These are phyloP conservation scores for Sarcoramphus papa DNA, from an alignment of 2,797 vertebrate species.

Conservation along the genomic window DNA sequence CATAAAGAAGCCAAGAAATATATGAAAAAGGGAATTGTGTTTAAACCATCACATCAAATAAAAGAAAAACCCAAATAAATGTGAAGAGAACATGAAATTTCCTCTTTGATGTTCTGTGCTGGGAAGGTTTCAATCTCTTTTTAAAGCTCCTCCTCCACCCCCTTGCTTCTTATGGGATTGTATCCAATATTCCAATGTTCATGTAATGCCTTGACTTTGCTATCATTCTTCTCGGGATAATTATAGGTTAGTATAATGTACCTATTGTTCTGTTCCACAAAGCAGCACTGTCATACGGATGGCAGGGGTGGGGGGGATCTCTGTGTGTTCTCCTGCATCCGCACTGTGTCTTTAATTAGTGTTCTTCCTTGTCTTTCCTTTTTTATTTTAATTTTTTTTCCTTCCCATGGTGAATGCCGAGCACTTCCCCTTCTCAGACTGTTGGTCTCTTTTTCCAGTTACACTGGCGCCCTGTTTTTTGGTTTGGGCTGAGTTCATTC, in stretches of 20 bases:
- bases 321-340: constrained; percentile 52
- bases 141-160: constrained; percentile 29
- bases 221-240: constrained; percentile 72
- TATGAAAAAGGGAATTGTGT: constrained; percentile 40
- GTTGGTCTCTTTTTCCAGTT: not conserved
- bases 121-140: constrained; percentile 59
- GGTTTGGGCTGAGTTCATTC: not conserved
- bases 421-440: not conserved
- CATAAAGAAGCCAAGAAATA: constrained; percentile 6
- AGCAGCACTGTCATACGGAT: constrained; percentile 64
- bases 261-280: constrained; percentile 76
- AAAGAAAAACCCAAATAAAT: constrained; percentile 19
- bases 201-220: constrained; percentile 70
- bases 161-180: constrained; percentile 61
- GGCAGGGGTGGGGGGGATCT: constrained; percentile 44
- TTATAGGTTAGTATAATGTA: constrained; percentile 76
- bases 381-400: not conserved
- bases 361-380: constrained; percentile 21
- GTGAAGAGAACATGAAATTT: constrained; percentile 33
- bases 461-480: not conserved
- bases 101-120: constrained; percentile 50
- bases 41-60: constrained; percentile 49
- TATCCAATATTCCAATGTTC: constrained; percentile 66
- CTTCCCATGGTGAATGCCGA: not conserved
- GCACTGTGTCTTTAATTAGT: constrained; percentile 34